Conservation (phyloP, 2,113 vertebrate species). For the Sinocyclocheilus maitianheensis region DNA sequence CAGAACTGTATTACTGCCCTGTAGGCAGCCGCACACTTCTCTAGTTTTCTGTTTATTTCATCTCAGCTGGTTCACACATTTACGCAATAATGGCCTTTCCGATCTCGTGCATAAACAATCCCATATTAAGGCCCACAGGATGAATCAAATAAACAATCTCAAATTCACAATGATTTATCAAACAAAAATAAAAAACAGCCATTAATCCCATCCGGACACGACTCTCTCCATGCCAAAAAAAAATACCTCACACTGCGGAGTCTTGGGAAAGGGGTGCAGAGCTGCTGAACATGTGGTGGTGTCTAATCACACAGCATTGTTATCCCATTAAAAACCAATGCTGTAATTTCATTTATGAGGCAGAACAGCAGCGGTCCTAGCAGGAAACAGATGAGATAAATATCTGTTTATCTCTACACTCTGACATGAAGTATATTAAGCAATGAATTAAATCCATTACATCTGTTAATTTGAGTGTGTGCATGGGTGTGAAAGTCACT, state of each 20-base stretch:
- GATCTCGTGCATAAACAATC: background rate
- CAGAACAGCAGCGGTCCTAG: conserved; percentile 50
- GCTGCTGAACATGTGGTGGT: conserved; percentile 19
- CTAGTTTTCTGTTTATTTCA: conserved; percentile 25
- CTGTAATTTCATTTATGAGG: conserved; percentile 57
- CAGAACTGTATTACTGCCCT: conserved; percentile 63
- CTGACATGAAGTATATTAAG: conserved; percentile 48
- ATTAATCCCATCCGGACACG: background rate
- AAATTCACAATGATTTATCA: background rate
- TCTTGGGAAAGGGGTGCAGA: background rate
- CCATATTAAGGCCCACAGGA: background rate
- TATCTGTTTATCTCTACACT: conserved; percentile 45
- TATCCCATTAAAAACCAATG: conserved; percentile 52
- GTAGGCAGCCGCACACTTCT: background rate
- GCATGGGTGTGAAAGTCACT: conserved; percentile 7
- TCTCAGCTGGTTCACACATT: conserved; percentile 9
- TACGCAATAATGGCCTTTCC: conserved; percentile 11
- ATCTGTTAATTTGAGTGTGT: background rate
- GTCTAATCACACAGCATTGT: conserved; percentile 52
- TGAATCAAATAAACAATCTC: background rate
- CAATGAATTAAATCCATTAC: conserved; percentile 20
- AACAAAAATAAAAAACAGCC: conserved; percentile 5
- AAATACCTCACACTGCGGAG: background rate
- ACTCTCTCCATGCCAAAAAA: background rate
- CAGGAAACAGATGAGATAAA: conserved; percentile 58